Evolutionary conservation across 2,888 invertebrate species (phyloP).

Genomic region (Chirona hameri): DNA sequence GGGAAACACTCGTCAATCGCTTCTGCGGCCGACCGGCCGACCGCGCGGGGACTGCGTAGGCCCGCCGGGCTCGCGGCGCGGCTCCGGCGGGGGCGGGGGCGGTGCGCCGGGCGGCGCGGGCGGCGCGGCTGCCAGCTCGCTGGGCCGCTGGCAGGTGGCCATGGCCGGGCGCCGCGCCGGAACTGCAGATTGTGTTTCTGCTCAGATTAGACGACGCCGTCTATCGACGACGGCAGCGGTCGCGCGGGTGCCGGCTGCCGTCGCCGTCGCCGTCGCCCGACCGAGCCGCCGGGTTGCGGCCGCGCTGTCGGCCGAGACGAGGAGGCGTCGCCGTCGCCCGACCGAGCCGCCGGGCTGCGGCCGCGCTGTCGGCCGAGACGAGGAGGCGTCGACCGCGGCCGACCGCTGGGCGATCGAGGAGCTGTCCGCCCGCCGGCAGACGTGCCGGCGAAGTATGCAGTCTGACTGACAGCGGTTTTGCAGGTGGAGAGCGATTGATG

Average conservation of each 20-base stretch:
- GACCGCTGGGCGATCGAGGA: not conserved
- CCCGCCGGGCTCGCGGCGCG: not conserved
- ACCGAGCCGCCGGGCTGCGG: too few species aligned
- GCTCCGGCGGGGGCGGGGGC: not conserved
- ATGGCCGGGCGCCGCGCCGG: not conserved
- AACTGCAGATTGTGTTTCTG: conserved; percentile 23
- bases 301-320: not conserved
- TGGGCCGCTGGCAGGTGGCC: not conserved
- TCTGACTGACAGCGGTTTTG: too few species aligned
- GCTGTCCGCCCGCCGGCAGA: too few species aligned
- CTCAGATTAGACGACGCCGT: conserved; percentile 5
- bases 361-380: not conserved
- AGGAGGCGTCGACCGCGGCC: not conserved
- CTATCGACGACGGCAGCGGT: not conserved
- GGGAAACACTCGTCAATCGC: too few species aligned
- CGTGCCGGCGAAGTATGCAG: too few species aligned
- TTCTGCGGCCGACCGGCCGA: too few species aligned
- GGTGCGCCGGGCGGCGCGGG: not conserved
- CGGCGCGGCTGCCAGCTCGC: not conserved
- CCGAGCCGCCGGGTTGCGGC: too few species aligned
- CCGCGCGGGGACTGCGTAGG: not conserved
- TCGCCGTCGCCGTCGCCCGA: too few species aligned
- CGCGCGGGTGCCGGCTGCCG: not conserved
- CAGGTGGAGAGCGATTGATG: too few species aligned
- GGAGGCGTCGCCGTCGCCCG: too few species aligned